phyloP scores from a whole-genome alignment of 2,797 vertebrate genomes.

The Poeciliopsis gracilis region DNA sequence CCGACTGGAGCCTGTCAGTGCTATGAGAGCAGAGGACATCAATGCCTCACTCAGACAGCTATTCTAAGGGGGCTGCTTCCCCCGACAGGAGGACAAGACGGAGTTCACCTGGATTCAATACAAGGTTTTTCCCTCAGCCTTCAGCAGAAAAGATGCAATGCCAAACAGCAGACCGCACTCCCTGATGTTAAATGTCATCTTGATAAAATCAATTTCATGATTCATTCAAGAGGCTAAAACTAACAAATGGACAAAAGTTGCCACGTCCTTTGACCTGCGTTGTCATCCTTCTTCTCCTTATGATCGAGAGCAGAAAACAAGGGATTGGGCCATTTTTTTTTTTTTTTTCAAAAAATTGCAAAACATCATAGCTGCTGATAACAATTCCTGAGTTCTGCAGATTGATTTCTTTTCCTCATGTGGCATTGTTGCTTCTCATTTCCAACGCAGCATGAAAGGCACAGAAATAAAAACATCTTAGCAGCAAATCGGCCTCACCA shows the following conservation, averaged over 20 bases:
- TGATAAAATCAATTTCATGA: conserved; percentile 68
- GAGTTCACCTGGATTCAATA: conserved; percentile 73
- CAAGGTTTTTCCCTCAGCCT: conserved; percentile 53
- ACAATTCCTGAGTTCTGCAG: conserved; percentile 64
- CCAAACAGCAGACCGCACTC: conserved; percentile 42
- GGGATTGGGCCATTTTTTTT: conserved; percentile 13
- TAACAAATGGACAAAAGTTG: conserved; percentile 52
- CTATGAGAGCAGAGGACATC: conserved; percentile 62
- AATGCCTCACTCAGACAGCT: conserved; percentile 75
- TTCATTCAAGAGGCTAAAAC: conserved; percentile 58
- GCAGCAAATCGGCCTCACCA: conserved; percentile 76
- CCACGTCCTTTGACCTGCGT: conserved; percentile 27
- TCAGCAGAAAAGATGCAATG: conserved; percentile 41
- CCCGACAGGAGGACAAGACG: conserved; percentile 69
- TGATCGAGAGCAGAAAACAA: conserved; percentile 1
- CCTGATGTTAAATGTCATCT: conserved; percentile 72
- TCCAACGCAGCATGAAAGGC: conserved; percentile 70
- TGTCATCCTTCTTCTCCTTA: conserved; percentile 10
- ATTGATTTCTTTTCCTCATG: conserved; percentile 62
- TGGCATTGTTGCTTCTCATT: conserved; percentile 71
- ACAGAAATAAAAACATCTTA: conserved; percentile 78
- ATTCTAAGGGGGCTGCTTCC: conserved; percentile 65
- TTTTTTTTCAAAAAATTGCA: conserved; percentile 16
- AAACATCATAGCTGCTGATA: conserved; percentile 40
- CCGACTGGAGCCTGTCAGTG: conserved; percentile 65